phyloP scores from a whole-genome alignment of 2,113 vertebrate genomes.

The Mesoclemmys tuberculata region DNA sequence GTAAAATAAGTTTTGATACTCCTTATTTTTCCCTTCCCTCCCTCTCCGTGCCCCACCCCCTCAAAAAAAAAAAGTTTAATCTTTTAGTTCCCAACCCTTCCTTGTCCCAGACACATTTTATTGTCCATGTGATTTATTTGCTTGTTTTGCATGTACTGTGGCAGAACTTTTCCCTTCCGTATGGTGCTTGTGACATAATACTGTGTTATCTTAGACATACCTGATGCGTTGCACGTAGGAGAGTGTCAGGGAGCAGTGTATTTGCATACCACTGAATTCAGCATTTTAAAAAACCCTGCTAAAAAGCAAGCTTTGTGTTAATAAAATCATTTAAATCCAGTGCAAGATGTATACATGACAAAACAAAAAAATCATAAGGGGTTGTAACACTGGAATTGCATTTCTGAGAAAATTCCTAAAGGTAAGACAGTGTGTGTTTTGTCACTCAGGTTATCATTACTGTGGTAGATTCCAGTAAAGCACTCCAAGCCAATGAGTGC shows the following conservation, averaged over 20 bases:
- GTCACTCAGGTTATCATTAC: slow-evolving; percentile 27
- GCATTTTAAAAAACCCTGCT: neutral
- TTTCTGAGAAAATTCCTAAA: slow-evolving; percentile 61
- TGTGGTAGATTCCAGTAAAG: slow-evolving; percentile 32
- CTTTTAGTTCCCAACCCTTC: slow-evolving; percentile 36
- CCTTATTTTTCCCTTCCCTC: too few species aligned
- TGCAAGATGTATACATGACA: slow-evolving; percentile 40
- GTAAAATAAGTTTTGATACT: slow-evolving; percentile 48
- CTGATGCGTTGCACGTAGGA: neutral
- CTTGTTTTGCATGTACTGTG: slow-evolving; percentile 77
- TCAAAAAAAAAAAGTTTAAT: neutral
- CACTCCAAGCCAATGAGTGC: neutral
- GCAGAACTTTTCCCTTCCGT: slow-evolving; percentile 32
- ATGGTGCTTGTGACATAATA: slow-evolving; percentile 67
- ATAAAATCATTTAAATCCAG: slow-evolving; percentile 15
- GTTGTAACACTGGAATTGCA: slow-evolving; percentile 19
- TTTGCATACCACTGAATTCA: neutral
- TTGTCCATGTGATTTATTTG: slow-evolving; percentile 67
- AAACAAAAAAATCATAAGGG: neutral
- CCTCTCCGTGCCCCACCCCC: too few species aligned
- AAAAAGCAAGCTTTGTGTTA: slow-evolving; percentile 26
- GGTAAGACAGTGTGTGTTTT: slow-evolving; percentile 67
- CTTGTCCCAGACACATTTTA: slow-evolving; percentile 42
- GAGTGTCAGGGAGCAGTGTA: neutral
- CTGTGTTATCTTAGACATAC: slow-evolving; percentile 15